Base-by-base conservation (phyloP, 2,113 vertebrate species). In the Callocephalon fimbriatum region DNA sequence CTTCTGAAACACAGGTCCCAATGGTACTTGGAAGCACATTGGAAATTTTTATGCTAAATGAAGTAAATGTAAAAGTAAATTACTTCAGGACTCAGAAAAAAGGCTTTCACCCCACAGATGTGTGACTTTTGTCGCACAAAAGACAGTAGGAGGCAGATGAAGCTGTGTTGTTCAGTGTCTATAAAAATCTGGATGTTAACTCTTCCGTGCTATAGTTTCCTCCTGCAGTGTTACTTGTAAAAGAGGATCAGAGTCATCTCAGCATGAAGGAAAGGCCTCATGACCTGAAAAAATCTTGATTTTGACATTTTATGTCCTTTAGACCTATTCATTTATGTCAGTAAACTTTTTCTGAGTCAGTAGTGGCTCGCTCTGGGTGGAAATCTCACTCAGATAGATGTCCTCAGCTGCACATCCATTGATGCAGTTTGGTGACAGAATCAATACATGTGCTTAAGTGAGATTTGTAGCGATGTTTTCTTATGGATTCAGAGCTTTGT, bases 291-390 rank as follows among this genome's bases (percentile, higher is more conserved):
- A 76, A 70, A 29, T 74, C 63, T 84, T 12, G 20, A 23, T 83
- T 95, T 68, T 63, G 68, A 42, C 37, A 62, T 88, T 80, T 95
- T 91, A 47, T 70, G 20, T 95, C 72, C 47, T 83, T 95, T 65
- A 80, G 45, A 73, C 40, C 14, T 27, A 78, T 78, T 78, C 35
- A 68, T n/a, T 94, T 65, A 23, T n/a, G 42, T 80, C 66, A 56
- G 47, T 58, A 78, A 85, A 75, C 26, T 75, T 89, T 21, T 75
- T 21, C 0, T n/a, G 89, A 45, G 56, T 79, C 44, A 2, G 3
- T 8, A 67, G 73, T 45, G 68, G 15, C 45, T n/a, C 37, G 40
- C n/a, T 70, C 79, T 66, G 71, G 15, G 25, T 90, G 59, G 37
- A 92, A 76, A 37, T 12, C 20, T 88, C 74, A 66, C n/a, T 53